Conservation (phyloP, 2,797 vertebrate species). For the Esox lucius region DNA sequence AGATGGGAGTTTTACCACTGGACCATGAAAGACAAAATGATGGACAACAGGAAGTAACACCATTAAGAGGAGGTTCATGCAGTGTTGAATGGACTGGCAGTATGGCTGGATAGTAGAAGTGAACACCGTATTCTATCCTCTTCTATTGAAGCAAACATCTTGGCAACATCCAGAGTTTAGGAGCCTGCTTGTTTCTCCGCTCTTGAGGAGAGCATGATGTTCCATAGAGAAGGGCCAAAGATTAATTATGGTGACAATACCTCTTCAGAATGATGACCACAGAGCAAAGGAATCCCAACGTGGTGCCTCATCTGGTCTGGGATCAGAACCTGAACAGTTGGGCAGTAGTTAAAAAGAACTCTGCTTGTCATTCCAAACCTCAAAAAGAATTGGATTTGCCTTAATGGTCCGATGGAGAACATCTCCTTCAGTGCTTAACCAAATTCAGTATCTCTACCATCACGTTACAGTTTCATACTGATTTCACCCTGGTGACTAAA, state of each 20-base stretch:
- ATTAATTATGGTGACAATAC: conserved; percentile 25
- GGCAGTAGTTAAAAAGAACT: neutral
- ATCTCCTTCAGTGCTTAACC: neutral
- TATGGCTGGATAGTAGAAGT: conserved; percentile 1
- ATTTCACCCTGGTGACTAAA: neutral
- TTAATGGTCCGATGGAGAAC: neutral
- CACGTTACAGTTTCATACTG: neutral
- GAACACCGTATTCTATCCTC: conserved; percentile 14
- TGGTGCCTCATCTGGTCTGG: neutral
- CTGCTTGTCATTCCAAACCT: neutral
- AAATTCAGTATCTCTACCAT: neutral
- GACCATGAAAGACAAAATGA: no score
- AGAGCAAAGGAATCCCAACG: neutral
- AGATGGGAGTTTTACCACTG: no score
- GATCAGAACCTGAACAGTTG: neutral
- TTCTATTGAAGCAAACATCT: conserved; percentile 20
- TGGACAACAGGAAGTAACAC: no score
- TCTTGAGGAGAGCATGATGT: neutral
- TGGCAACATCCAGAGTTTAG: conserved; percentile 5
- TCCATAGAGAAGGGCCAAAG: neutral
- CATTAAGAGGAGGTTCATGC: conserved; percentile 17
- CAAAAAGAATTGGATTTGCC: neutral
- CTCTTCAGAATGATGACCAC: conserved; percentile 8
- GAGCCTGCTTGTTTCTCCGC: neutral
- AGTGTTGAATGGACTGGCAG: conserved; percentile 43